phyloP scores from a whole-genome alignment of 2,888 invertebrate species.

The Syrista parreyssii region DNA sequence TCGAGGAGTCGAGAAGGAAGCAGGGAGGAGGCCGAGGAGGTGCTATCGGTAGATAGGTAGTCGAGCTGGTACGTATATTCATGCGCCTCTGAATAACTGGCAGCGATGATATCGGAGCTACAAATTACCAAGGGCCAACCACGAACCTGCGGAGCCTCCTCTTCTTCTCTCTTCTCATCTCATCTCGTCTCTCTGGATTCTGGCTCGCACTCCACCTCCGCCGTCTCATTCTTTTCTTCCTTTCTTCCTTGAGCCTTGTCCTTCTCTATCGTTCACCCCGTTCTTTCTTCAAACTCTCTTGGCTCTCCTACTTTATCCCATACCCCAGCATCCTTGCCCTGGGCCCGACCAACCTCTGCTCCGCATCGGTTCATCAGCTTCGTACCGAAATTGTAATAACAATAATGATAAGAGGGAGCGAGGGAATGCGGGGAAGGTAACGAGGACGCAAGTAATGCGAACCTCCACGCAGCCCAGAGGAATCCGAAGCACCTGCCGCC shows the following conservation, averaged over 20 bases:
- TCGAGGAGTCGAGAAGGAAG: conserved; percentile 26
- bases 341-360: conserved; percentile 18
- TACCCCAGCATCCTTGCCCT: not conserved
- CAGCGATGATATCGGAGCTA: conserved; percentile 52
- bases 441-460: conserved; percentile 10
- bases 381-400: conserved; percentile 55
- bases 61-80: conserved; percentile 32
- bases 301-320: not conserved
- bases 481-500: conserved; percentile 3
- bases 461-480: not conserved
- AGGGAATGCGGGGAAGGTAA: conserved; percentile 7
- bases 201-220: conserved; percentile 14
- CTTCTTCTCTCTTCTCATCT: conserved; percentile 23
- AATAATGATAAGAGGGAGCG: conserved; percentile 45
- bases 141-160: conserved; percentile 32
- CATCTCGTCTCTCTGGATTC: conserved; percentile 11
- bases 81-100: conserved; percentile 46
- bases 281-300: conserved; percentile 13
- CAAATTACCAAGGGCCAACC: conserved; percentile 52
- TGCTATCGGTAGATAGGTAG: conserved; percentile 45
- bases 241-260: conserved; percentile 16
- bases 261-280: conserved; percentile 12
- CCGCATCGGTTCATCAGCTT: conserved; percentile 49
- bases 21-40: conserved; percentile 27
- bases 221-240: conserved; percentile 16